Base-by-base conservation (phyloP, 2,888 invertebrate genomes). In the Chymomyza caudatula region DNA sequence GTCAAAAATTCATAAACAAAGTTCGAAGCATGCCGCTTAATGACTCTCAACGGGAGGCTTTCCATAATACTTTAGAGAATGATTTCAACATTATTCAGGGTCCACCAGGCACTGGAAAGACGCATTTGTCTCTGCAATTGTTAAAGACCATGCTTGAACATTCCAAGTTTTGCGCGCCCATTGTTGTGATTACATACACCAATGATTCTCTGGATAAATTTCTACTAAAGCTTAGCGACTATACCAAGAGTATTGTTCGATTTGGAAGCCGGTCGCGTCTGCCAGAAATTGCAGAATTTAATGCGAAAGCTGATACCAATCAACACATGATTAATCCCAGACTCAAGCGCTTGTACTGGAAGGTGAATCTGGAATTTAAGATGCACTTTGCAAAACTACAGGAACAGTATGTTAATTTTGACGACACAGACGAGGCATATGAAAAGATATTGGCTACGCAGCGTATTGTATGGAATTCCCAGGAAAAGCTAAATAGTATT, bases 191-290 rank as follows among this genome's bases (percentile, higher is more conserved):
- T 15, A 96, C 96, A 82, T 95, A 93, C 88, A 96, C 96, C 2
- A 96, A 97, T 91, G 95, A 96, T 88, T 96, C 96, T 3, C 89
- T 97, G 53, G 96, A 96, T 90, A 96, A 96, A 87, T 96, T 96
- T 88, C 89, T 96, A 44, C 94, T 95, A 88, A 95, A 94, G 8
- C 91, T 95, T 8, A 83, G 94, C 0, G 78, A 89, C 3, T 90
- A 92, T 1, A 94, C 94, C 0, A 85, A 91, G 0, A 91, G 91
- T 60, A 91, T 96, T 65, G 91, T 95, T 1, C 91, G 95, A 64
- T 90, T 96, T 60, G 95, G 96, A 0, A 93, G 93, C 23, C 94
- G 94, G 80, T 94, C 94, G 4, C 94, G 93, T 78, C 93, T 92
- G 84, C 91, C 92, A 68, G 81, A 87, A 3, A 80, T 95, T 43